Evolutionary conservation across 2,797 vertebrate species (phyloP).

Genomic region (Sciurus vulgaris): DNA sequence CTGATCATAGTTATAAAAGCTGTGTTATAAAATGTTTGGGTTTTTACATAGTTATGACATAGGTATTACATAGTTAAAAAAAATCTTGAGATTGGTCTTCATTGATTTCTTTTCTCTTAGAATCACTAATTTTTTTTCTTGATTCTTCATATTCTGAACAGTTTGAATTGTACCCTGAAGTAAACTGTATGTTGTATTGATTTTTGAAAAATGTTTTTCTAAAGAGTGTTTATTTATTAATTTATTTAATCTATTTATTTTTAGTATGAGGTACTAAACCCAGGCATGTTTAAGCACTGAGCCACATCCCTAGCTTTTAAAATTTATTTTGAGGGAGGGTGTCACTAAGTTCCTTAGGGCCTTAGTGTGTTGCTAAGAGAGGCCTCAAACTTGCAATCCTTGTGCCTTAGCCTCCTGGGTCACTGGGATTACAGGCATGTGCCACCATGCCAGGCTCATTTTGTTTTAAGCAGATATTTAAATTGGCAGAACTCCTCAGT

Average conservation of each 20-base stretch:
- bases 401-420: no score
- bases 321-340: no score
- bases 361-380: no score
- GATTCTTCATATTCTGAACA: background rate
- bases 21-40: background rate
- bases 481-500: background rate
- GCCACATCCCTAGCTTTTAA: no score
- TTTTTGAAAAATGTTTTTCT: background rate
- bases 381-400: no score
- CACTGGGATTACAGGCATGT: no score
- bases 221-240: background rate
- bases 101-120: constrained; percentile 10
- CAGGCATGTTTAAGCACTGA: no score
- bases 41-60: background rate
- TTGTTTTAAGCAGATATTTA: background rate
- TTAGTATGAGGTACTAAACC: no score
- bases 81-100: constrained; percentile 17
- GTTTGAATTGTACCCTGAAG: constrained; percentile 32
- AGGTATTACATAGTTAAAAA: background rate
- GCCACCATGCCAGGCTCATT: no score
- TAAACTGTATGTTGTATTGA: background rate
- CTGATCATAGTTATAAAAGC: background rate
- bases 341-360: no score
- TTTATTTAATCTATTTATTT: no score
- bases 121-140: background rate